phyloP scores from a whole-genome alignment of 2,113 vertebrate genomes.

The Callaeas wilsoni region DNA sequence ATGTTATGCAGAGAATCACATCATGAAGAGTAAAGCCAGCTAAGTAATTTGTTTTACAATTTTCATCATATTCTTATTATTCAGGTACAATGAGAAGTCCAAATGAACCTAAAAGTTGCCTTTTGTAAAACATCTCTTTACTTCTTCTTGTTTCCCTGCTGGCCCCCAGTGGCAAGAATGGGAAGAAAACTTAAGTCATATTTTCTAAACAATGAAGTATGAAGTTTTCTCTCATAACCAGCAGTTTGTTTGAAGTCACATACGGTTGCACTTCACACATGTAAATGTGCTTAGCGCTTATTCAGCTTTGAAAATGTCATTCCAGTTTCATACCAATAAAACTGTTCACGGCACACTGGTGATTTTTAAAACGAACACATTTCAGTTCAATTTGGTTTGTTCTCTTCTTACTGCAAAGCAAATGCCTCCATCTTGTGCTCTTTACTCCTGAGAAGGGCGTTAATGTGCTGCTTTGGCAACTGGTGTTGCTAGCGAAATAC shows the following conservation, averaged over 20 bases:
- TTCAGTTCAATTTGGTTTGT: neutral
- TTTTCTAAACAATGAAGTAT: conserved; percentile 2
- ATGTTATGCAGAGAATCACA: neutral
- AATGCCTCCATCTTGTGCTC: neutral
- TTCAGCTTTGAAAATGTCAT: neutral
- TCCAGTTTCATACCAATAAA: conserved; percentile 37
- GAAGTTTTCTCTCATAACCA: neutral
- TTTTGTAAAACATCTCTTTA: neutral
- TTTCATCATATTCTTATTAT: neutral
- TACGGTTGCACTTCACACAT: neutral
- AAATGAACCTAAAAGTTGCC: neutral
- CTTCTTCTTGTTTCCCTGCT: neutral
- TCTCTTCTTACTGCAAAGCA: neutral
- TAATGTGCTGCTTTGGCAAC: conserved; percentile 12
- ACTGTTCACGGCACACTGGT: neutral
- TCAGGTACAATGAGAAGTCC: neutral
- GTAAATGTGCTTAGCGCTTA: neutral
- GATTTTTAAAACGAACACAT: neutral
- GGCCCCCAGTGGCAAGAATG: neutral
- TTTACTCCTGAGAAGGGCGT: neutral
- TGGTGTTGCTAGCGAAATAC: neutral
- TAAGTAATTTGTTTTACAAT: neutral
- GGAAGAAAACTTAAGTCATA: neutral
- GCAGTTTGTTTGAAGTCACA: conserved; percentile 34
- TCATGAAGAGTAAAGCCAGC: neutral